phyloP scores from a whole-genome alignment of 2,797 vertebrate genomes.

The Megaceryle alcyon region DNA sequence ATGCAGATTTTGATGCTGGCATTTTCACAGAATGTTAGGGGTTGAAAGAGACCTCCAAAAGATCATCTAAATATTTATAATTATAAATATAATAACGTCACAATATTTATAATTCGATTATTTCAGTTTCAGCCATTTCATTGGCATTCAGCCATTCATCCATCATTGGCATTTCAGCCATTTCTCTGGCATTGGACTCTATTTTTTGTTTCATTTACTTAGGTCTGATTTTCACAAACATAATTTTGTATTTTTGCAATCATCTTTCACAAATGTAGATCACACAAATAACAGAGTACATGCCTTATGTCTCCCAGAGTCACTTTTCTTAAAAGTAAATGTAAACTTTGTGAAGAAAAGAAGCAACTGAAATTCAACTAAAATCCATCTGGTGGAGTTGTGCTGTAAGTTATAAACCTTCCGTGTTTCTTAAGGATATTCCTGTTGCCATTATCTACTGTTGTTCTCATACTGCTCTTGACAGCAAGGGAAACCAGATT shows the following conservation, averaged over 20 bases:
- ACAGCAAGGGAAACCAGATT: not conserved
- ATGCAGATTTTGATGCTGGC: not conserved
- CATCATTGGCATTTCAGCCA: no score
- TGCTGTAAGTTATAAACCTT: conserved; percentile 73
- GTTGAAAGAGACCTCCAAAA: no score
- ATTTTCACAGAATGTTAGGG: not conserved
- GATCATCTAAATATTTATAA: no score
- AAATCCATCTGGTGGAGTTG: conserved; percentile 81
- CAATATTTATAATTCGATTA: not conserved
- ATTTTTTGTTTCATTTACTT: not conserved
- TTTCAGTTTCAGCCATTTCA: not conserved
- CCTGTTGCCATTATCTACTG: conserved; percentile 1
- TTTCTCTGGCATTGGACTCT: not conserved
- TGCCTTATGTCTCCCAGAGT: not conserved
- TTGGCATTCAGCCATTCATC: no score
- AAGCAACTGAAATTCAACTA: conserved; percentile 76
- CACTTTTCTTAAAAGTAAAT: not conserved
- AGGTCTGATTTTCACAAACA: not conserved
- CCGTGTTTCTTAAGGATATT: conserved; percentile 13
- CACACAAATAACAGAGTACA: not conserved
- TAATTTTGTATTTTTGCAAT: not conserved
- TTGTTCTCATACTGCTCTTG: not conserved
- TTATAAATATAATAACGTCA: not conserved
- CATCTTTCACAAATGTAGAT: not conserved
- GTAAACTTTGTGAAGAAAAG: not conserved